These are phyloP conservation scores for Hirundo rustica DNA, from an alignment of 2,797 vertebrate species.

Conservation along the genomic window DNA sequence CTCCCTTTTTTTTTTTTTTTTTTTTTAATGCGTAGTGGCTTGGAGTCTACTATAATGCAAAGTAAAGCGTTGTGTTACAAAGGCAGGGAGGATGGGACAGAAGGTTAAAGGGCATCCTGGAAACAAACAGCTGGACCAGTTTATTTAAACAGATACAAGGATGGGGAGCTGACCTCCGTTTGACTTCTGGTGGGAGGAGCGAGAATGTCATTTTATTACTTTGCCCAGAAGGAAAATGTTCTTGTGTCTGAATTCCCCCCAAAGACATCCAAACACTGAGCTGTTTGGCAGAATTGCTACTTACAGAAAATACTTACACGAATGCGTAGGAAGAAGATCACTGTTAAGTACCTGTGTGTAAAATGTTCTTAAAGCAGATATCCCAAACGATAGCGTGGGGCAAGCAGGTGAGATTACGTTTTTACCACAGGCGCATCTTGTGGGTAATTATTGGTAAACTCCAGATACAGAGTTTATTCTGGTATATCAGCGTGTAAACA, in stretches of 20 bases:
- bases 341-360: conserved; percentile 39
- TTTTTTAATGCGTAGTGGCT: conserved; percentile 59
- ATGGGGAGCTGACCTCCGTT: conserved; percentile 85
- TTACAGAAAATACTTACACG: conserved; percentile 7
- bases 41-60: conserved; percentile 70
- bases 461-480: background rate
- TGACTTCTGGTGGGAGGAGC: conserved; percentile 87
- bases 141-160: conserved; percentile 91
- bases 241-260: conserved; percentile 76
- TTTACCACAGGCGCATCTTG: background rate
- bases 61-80: conserved; percentile 76
- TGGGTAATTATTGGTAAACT: background rate
- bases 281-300: conserved; percentile 64
- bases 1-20: background rate
- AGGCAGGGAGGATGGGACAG: conserved; percentile 78
- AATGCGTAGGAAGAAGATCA: conserved; percentile 10
- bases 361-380: conserved; percentile 14
- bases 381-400: background rate
- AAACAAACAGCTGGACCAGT: conserved; percentile 92
- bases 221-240: conserved; percentile 82
- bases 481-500: background rate
- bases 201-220: conserved; percentile 86
- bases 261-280: conserved; percentile 73
- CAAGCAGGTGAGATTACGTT: conserved; percentile 11
- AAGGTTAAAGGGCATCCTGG: conserved; percentile 88